Conservation (phyloP, 2,888 invertebrate species). For the Agrotis exclamationis region DNA sequence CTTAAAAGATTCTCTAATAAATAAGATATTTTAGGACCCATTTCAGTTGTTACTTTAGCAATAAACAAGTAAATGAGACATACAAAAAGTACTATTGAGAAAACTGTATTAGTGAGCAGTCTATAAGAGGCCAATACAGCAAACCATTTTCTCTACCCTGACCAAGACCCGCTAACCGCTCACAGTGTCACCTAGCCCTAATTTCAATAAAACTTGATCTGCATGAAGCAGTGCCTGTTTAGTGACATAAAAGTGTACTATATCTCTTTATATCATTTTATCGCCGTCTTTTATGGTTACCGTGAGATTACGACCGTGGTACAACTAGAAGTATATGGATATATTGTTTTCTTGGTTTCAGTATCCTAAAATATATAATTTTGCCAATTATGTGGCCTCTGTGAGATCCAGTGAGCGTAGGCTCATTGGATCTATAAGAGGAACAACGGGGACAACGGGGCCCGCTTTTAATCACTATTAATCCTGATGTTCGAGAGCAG, state of each 20-base stretch:
- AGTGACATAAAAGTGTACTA: constrained; percentile 49
- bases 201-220: constrained; percentile 55
- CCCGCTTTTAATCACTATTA: no score
- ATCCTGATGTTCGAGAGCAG: no score
- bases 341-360: neutral
- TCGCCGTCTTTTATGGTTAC: constrained; percentile 45
- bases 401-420: no score
- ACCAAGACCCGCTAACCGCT: neutral
- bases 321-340: neutral
- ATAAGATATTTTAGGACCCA: no score
- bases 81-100: neutral
- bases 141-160: neutral
- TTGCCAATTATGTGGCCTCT: no score
- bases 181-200: neutral
- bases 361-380: neutral
- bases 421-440: no score
- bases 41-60: no score
- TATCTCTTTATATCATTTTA: constrained; percentile 59
- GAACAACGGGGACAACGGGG: no score
- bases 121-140: neutral
- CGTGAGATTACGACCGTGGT: constrained; percentile 23
- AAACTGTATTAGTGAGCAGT: neutral
- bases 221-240: constrained; percentile 49
- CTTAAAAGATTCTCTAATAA: no score
- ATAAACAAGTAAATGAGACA: no score